Conservation (phyloP, 2,888 invertebrate species). For the Lydus trimaculatus region DNA sequence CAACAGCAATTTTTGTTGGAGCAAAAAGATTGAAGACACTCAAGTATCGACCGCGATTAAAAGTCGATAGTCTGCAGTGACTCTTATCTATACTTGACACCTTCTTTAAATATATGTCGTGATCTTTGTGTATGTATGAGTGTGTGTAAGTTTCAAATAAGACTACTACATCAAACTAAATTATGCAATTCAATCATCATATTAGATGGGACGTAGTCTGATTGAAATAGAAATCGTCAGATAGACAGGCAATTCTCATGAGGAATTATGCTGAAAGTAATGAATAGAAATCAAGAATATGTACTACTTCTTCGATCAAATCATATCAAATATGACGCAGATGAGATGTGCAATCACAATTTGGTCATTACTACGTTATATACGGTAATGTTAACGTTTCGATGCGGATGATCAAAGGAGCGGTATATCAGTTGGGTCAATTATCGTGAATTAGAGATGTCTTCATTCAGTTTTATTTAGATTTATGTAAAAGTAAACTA, state of each 20-base stretch:
- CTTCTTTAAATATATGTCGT: no score
- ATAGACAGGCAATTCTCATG: background rate
- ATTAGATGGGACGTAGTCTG: background rate
- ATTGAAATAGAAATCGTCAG: background rate
- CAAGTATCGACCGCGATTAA: background rate
- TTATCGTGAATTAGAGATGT: background rate
- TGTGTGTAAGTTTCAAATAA: no score
- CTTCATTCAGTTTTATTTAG: background rate
- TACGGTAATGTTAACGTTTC: no score
- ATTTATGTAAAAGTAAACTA: background rate
- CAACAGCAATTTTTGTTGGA: background rate
- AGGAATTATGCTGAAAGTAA: background rate
- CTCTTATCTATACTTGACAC: background rate
- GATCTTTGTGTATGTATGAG: no score
- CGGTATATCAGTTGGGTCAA: no score
- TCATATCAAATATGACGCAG: no score
- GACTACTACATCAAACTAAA: background rate
- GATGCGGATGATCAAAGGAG: no score
- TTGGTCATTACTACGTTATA: no score
- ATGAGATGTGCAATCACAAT: no score
- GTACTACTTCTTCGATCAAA: background rate
- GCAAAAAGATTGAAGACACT: background rate
- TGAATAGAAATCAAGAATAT: background rate
- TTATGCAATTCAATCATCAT: constrained; percentile 1
- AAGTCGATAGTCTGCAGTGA: background rate